Percentiles rank a stretch among this genome's conserved stretches.
phyloP scores from a whole-genome alignment of 2,888 invertebrate species.

The Tenthredo notha region DNA sequence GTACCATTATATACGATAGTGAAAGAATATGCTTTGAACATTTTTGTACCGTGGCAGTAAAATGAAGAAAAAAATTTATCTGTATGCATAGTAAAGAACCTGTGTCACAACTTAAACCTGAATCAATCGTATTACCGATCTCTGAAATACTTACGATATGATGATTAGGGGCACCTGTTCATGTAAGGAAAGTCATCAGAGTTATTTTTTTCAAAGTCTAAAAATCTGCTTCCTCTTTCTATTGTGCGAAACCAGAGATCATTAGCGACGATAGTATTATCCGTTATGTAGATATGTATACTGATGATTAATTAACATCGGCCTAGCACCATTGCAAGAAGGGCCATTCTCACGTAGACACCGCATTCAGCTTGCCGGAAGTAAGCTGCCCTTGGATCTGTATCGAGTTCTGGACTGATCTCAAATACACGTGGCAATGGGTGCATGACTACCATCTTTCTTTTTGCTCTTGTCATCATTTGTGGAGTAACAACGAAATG shows the following conservation, averaged over 20 bases:
- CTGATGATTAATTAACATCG: constrained; percentile 55
- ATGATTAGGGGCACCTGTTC: background rate
- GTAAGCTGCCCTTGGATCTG: constrained; percentile 98
- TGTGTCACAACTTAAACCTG: background rate
- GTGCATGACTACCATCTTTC: constrained; percentile 98
- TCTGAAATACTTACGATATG: background rate
- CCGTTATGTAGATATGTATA: background rate
- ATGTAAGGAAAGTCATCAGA: background rate
- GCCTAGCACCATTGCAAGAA: constrained; percentile 94
- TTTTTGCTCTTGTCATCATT: constrained; percentile 95
- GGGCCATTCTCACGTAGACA: constrained; percentile 98
- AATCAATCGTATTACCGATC: background rate
- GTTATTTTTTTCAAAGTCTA: background rate
- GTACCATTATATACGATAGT: background rate
- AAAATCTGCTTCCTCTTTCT: background rate
- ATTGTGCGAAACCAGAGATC: background rate
- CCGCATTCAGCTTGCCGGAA: constrained; percentile 99
- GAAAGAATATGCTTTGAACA: background rate
- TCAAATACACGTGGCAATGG: constrained; percentile 97
- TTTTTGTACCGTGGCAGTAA: background rate
- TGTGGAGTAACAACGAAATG: constrained; percentile 95
- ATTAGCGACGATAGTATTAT: background rate
- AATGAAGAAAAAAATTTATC: background rate
- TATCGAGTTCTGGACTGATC: constrained; percentile 96
- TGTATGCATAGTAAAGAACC: background rate